Base-by-base conservation (phyloP, 1,140 invertebrate species). In the Bombus difficillimus region DNA sequence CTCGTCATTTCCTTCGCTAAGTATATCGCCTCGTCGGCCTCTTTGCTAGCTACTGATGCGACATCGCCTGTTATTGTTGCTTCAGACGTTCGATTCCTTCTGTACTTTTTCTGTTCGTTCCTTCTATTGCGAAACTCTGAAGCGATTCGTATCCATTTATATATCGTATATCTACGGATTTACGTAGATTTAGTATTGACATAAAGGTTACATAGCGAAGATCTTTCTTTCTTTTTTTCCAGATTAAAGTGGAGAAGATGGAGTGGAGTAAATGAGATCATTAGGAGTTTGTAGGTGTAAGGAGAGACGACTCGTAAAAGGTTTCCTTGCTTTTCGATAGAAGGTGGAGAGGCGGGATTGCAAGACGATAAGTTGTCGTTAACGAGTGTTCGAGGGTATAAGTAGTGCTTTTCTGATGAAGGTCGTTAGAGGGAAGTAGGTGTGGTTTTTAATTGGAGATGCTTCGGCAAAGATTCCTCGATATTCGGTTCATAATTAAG, bases 1-100 rank as follows among this genome's bases (percentile, higher is more conserved):
- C 77, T 69, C 43, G 39, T 43, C 39, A 73, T 32, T 79, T 77
- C 81, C 81, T 80, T 64, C 77, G 71, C n/a, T 74, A 69, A 66
- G 47, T 66, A 69, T 75, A 82, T 75, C 74, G 66, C 37, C 53
- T 76, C 66, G 22, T 59, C 43, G 72, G 57, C 25, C 74, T 64
- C 72, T 34, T 66, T 81, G 72, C 72, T 34, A 59, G 13, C 25
- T 62, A 64, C 28, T 15, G 34, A 37, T 13, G 75, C 18, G 75
- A 62, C 57, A 77, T 10, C 75, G 32, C 8, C 28, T 37, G 75
- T 64, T 77, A 77, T 77, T 59, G 53, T 62, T 77, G 39, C 57
- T 32, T 34, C 75, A 28, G n/a, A 75, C 73, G 47, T 18, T 75
- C 73, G 47, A 34, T 75, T 75, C n/a, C 64, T 22, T 32, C 32